These are phyloP conservation scores for Catalaphyllia jardinei DNA, from an alignment of 64 coral and sea anemone genomes.

Conservation along the genomic window DNA sequence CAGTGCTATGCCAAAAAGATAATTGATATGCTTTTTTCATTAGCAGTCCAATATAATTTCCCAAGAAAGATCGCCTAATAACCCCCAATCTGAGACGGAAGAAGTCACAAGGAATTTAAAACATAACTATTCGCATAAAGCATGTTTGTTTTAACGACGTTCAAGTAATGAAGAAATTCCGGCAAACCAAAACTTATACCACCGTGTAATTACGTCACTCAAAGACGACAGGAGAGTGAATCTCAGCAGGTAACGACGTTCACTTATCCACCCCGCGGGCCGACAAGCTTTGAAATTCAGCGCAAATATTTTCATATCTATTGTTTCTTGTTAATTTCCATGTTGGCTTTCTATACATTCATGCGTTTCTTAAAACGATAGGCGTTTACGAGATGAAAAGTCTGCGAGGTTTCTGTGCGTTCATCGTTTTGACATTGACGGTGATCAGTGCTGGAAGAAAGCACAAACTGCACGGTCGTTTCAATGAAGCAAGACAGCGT, in stretches of 20 bases:
- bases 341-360: conserved; percentile 3
- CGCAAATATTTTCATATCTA: conserved; percentile 17
- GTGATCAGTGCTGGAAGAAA: conserved; percentile 2
- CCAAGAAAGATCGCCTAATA: not conserved
- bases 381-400: not conserved
- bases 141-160: not conserved
- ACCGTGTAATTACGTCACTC: conserved; percentile 15
- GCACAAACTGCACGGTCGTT: not conserved
- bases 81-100: not conserved
- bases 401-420: not conserved
- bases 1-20: not conserved
- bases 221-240: not conserved
- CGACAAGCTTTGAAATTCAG: not conserved
- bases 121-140: not conserved
- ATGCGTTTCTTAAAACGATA: conserved; percentile 21
- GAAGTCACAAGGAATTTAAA: not conserved
- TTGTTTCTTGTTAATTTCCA: not conserved
- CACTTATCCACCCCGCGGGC: not conserved
- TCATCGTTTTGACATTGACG: not conserved
- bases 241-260: not conserved
- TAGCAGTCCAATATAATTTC: not conserved
- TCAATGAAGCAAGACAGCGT: conserved; percentile 25
- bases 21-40: not conserved
- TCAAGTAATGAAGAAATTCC: not conserved
- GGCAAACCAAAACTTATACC: not conserved